phyloP scores from a whole-genome alignment of 2,888 invertebrate genomes.

The Ophion costatus region DNA sequence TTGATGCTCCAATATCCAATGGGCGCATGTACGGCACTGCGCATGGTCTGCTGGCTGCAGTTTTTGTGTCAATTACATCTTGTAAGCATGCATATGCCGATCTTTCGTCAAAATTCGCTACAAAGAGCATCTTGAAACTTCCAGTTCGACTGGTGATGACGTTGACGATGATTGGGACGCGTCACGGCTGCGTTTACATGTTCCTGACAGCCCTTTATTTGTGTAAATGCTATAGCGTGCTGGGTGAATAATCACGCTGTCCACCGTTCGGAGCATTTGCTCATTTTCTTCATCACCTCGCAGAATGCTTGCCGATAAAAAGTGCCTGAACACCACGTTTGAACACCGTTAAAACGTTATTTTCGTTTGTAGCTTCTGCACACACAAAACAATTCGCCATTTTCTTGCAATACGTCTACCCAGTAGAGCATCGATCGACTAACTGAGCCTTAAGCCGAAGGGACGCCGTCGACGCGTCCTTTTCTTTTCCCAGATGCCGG shows the following conservation, averaged over 20 bases:
- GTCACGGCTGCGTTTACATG: not conserved
- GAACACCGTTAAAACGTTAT: not conserved
- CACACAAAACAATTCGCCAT: constrained; percentile 20
- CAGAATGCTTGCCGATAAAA: constrained; percentile 11
- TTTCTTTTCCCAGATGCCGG: no score
- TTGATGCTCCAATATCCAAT: no score
- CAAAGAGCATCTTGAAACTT: no score
- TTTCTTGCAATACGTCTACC: not conserved
- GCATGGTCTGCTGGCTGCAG: no score
- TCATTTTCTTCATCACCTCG: constrained; percentile 8
- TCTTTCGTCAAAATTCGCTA: no score
- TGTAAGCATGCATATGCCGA: no score
- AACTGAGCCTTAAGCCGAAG: no score
- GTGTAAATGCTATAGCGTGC: constrained; percentile 1
- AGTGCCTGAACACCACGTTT: not conserved
- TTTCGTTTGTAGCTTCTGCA: constrained; percentile 5
- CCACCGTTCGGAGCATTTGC: constrained; percentile 4
- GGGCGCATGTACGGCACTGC: no score
- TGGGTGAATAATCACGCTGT: constrained; percentile 6
- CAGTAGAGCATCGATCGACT: not conserved
- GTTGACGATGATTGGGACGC: not conserved
- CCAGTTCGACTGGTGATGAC: no score
- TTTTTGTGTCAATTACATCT: no score
- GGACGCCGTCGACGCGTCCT: no score
- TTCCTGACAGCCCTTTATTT: not conserved